phyloP scores from a whole-genome alignment of 2,113 vertebrate species.

The Dromiciops gliroides region DNA sequence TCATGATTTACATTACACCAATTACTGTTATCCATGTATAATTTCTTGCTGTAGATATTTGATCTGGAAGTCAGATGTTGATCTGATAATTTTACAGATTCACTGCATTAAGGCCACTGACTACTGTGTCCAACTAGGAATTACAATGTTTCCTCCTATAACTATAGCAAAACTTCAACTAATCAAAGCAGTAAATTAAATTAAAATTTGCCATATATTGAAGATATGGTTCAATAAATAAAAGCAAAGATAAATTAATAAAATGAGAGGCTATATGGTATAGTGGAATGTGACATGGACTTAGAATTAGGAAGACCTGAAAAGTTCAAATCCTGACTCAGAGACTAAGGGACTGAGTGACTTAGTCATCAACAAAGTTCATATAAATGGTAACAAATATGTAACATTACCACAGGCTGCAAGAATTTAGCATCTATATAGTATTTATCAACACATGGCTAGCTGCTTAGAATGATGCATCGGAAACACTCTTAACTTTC shows the following conservation, averaged over 20 bases:
- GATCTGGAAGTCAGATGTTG: conserved; percentile 22
- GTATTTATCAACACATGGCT: background rate
- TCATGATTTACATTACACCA: background rate
- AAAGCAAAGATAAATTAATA: background rate
- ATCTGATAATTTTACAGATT: conserved; percentile 19
- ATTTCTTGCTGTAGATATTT: conserved; percentile 27
- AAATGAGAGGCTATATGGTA: background rate
- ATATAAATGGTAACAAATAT: background rate
- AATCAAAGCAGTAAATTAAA: background rate
- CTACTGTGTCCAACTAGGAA: background rate
- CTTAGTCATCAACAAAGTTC: background rate
- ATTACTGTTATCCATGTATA: background rate
- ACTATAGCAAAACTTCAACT: background rate
- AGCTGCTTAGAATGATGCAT: background rate
- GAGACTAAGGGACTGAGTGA: background rate
- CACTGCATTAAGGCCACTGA: background rate
- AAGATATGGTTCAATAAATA: background rate
- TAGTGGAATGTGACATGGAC: background rate
- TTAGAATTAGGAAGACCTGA: background rate
- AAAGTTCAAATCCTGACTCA: background rate
- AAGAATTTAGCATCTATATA: background rate
- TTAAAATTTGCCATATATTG: background rate
- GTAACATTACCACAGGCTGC: background rate
- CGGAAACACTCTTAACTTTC: background rate
- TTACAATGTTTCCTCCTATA: background rate